These are phyloP conservation scores for Ianthella basta DNA, from an alignment of 37 sponge, comb jelly and placozoan genomes.

Conservation along the genomic window DNA sequence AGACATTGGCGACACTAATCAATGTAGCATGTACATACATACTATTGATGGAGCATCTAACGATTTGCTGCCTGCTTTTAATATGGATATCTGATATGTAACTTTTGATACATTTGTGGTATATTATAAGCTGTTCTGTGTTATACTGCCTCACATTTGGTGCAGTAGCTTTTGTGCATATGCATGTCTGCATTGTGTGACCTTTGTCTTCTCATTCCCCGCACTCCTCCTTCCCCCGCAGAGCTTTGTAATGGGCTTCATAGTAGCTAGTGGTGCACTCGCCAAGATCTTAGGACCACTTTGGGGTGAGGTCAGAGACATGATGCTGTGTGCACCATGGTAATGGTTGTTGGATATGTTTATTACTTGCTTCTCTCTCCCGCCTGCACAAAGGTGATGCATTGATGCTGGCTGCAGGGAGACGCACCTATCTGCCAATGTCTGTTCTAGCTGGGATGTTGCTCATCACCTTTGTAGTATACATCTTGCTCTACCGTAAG, in stretches of 20 bases:
- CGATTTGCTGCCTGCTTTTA: no score
- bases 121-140: no score
- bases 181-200: no score
- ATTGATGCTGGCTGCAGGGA: constrained; percentile 21
- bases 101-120: no score
- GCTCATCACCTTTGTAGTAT: not conserved
- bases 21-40: no score
- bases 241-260: constrained; percentile 29
- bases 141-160: no score
- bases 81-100: no score
- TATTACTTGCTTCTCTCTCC: no score
- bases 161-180: no score
- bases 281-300: constrained; percentile 36
- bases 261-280: constrained; percentile 33
- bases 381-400: constrained; percentile 31
- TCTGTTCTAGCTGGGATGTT: constrained; percentile 4
- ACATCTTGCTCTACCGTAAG: constrained; percentile 35
- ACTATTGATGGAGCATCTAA: no score
- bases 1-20: no score
- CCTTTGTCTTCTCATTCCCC: not conserved
- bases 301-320: constrained; percentile 7
- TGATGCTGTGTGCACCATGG: not conserved
- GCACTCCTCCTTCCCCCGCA: not conserved
- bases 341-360: no score
- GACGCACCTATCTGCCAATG: constrained; percentile 27